These are phyloP conservation scores for Tipula confusa DNA, from an alignment of 2,888 invertebrate genomes.

Conservation along the genomic window DNA sequence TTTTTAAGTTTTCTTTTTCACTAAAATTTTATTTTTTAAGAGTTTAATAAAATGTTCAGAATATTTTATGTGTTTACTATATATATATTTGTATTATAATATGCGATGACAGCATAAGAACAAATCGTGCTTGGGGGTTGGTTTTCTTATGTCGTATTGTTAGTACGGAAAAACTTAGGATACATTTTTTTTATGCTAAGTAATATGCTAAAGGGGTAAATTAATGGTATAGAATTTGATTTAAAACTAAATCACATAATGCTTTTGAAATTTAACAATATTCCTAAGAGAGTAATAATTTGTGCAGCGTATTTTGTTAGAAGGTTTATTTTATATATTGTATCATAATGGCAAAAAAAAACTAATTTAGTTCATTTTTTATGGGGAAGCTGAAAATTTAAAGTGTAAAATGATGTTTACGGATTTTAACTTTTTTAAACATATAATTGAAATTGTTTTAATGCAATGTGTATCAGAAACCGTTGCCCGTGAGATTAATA, in stretches of 20 bases:
- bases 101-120: neutral
- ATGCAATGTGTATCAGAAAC: neutral
- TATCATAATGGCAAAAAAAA: neutral
- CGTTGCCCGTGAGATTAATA: neutral
- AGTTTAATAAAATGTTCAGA: neutral
- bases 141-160: neutral
- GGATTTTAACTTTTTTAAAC: neutral
- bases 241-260: neutral
- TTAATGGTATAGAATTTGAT: neutral
- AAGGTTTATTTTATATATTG: neutral
- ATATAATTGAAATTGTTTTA: neutral
- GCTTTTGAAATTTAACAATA: neutral
- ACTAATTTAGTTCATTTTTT: neutral
- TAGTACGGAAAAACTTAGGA: neutral
- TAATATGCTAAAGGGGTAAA: neutral
- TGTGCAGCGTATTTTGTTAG: neutral
- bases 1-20: neutral
- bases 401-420: neutral
- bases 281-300: neutral
- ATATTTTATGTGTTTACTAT: neutral
- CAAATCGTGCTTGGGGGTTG: neutral
- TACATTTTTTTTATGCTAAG: neutral
- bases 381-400: neutral
- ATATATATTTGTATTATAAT: neutral
- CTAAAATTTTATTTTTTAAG: neutral